A percentile compares a stretch with the other conserved stretches of the same genome.
These are phyloP conservation scores for Pungitius pungitius DNA, from an alignment of 2,113 vertebrate species.

Conservation along the genomic window DNA sequence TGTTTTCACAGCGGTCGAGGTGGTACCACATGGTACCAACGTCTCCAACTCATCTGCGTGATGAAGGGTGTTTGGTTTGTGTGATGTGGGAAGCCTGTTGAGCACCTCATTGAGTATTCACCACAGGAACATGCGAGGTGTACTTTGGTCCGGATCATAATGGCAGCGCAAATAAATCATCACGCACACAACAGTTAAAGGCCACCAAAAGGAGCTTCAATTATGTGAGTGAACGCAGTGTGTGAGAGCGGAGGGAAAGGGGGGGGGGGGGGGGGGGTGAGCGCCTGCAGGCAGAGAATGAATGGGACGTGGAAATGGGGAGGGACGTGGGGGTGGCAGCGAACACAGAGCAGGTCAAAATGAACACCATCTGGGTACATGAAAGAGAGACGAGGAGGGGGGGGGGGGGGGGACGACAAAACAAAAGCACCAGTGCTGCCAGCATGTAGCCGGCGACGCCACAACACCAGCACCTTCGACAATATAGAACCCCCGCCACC, in stretches of 20 bases:
- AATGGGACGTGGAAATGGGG: conserved; percentile 56
- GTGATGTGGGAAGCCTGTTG: conserved; percentile 37
- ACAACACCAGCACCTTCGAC: conserved; percentile 54
- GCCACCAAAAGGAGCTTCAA: conserved; percentile 30
- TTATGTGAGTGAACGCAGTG: conserved; percentile 37
- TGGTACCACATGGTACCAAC: not conserved
- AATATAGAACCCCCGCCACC: conserved; percentile 1
- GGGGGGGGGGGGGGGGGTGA: conserved; percentile 48
- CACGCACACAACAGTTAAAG: conserved; percentile 29
- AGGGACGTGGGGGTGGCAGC: conserved; percentile 13
- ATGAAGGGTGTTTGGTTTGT: conserved; percentile 10
- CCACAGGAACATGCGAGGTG: not conserved
- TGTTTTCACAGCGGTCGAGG: not conserved
- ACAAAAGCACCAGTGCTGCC: conserved; percentile 80
- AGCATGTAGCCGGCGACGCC: conserved; percentile 68
- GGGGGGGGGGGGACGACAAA: conserved; percentile 51
- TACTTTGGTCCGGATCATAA: conserved; percentile 14
- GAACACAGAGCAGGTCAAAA: conserved; percentile 72
- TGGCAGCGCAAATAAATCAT: conserved; percentile 50
- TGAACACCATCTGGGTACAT: conserved; percentile 84
- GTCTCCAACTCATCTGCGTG: not conserved
- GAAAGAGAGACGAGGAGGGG: conserved; percentile 53
- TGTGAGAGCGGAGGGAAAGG: conserved; percentile 16
- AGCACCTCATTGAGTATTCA: conserved; percentile 22
- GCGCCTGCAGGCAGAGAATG: conserved; percentile 75